A percentile compares a stretch with the other conserved stretches of the same genome.
These are phyloP conservation scores for Cynoglossus semilaevis DNA, from an alignment of 2,113 vertebrate genomes.

Conservation along the genomic window DNA sequence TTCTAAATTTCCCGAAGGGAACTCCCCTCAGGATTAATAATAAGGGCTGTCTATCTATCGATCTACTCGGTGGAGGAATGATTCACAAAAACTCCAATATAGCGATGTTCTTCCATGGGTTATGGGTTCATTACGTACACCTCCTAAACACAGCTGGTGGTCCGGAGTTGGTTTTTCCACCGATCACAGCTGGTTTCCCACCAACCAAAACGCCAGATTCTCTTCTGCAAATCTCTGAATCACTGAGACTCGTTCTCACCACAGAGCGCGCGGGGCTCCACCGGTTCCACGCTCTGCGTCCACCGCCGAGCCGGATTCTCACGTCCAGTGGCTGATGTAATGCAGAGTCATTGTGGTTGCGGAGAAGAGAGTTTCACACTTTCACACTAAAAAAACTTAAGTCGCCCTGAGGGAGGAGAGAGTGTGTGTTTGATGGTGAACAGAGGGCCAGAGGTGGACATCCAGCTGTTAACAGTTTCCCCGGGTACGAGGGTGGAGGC, in stretches of 20 bases:
- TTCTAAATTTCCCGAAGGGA: too few species aligned
- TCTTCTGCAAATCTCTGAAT: background rate
- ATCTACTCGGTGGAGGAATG: too few species aligned
- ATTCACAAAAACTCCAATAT: too few species aligned
- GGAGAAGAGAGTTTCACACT: constrained; percentile 10
- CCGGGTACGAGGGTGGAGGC: constrained; percentile 23
- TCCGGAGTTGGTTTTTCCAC: background rate
- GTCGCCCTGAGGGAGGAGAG: background rate
- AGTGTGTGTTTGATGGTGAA: constrained; percentile 20
- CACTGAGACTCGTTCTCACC: background rate
- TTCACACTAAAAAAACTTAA: background rate
- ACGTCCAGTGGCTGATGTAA: constrained; percentile 15
- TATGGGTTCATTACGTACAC: background rate
- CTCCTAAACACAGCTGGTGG: background rate
- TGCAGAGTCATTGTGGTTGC: constrained; percentile 13
- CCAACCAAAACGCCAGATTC: background rate
- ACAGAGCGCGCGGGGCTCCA: background rate
- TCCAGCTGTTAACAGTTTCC: constrained; percentile 2
- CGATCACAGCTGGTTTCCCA: background rate
- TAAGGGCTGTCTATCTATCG: too few species aligned
- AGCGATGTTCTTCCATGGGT: too few species aligned
- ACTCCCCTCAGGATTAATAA: too few species aligned
- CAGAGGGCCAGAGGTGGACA: constrained; percentile 16
- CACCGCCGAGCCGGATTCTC: background rate
- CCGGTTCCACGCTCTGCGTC: background rate